A percentile compares a stretch with the other conserved stretches of the same genome.
These are phyloP conservation scores for Daphoenositta chrysoptera DNA, from an alignment of 2,113 vertebrate species.

Conservation along the genomic window DNA sequence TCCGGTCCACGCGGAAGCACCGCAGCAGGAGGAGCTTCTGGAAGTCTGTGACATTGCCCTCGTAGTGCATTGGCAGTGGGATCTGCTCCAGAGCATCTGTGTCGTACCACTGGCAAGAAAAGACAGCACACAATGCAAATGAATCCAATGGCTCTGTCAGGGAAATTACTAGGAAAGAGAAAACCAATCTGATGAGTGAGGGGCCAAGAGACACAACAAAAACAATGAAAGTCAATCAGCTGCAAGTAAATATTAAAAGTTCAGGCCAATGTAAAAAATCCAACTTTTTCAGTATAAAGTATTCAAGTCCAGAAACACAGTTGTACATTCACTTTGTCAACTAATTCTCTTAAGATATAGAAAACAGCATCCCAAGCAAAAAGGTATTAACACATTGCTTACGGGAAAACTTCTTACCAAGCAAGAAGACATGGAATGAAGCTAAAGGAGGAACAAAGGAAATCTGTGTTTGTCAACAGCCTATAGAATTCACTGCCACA, in stretches of 20 bases:
- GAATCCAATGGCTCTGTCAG: not conserved
- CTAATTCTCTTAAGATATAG: not conserved
- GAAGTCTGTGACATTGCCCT: slow-evolving; percentile 76
- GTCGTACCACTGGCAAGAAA: slow-evolving; percentile 84
- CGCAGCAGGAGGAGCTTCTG: slow-evolving; percentile 90
- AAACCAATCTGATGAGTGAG: not conserved
- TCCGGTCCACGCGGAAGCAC: slow-evolving; percentile 91
- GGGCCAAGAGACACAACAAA: not conserved
- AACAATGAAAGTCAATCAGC: not conserved
- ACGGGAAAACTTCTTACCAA: not conserved
- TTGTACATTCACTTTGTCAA: not conserved
- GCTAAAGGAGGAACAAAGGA: not conserved
- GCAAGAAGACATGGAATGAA: not conserved
- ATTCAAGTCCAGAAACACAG: not conserved
- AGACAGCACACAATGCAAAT: not conserved
- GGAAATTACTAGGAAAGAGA: not conserved
- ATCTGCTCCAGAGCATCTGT: slow-evolving; percentile 84
- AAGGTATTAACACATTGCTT: not conserved
- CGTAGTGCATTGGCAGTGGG: slow-evolving; percentile 79
- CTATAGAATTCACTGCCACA: not conserved
- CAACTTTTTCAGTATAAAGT: not conserved
- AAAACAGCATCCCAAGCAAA: not conserved
- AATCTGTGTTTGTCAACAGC: not conserved
- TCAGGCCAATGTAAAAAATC: not conserved
- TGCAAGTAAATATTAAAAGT: not conserved